Conservation (phyloP, 2,888 invertebrate genomes). For the Xylophagus ater region DNA sequence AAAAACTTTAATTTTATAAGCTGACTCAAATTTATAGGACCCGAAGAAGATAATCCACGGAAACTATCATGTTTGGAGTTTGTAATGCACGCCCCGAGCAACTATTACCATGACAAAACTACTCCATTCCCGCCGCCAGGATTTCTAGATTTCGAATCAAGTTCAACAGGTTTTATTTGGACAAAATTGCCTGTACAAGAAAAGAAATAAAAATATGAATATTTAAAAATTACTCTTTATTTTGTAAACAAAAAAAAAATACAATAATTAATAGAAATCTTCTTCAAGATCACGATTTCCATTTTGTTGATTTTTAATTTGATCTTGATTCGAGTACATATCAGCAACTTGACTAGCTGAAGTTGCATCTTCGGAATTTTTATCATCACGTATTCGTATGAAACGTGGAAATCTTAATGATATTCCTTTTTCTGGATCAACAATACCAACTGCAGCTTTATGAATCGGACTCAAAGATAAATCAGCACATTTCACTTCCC, state of each 20-base stretch:
- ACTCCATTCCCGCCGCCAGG: conserved; percentile 60
- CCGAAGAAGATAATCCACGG: conserved; percentile 81
- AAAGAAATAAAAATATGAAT: conserved; percentile 13
- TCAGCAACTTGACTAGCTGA: conserved; percentile 77
- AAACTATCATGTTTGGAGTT: conserved; percentile 81
- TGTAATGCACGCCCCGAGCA: conserved; percentile 87
- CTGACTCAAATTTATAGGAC: conserved; percentile 45
- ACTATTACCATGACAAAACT: conserved; percentile 68
- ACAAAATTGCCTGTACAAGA: conserved; percentile 42
- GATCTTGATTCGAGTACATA: conserved; percentile 87
- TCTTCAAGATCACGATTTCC: conserved; percentile 25
- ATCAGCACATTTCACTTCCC: conserved; percentile 97
- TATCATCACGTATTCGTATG: conserved; percentile 81
- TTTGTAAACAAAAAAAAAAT: no score
- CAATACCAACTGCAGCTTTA: conserved; percentile 75
- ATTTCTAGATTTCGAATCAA: conserved; percentile 39
- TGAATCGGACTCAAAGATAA: conserved; percentile 92
- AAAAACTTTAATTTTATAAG: background rate
- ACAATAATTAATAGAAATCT: conserved; percentile 37
- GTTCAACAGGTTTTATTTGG: conserved; percentile 53
- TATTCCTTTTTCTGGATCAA: conserved; percentile 84
- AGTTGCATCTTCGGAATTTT: conserved; percentile 86
- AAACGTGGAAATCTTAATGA: conserved; percentile 91
- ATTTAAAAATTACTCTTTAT: no score
- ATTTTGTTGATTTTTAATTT: conserved; percentile 59